Conservation (phyloP, 2,113 vertebrate genomes). For the Passer domesticus region DNA sequence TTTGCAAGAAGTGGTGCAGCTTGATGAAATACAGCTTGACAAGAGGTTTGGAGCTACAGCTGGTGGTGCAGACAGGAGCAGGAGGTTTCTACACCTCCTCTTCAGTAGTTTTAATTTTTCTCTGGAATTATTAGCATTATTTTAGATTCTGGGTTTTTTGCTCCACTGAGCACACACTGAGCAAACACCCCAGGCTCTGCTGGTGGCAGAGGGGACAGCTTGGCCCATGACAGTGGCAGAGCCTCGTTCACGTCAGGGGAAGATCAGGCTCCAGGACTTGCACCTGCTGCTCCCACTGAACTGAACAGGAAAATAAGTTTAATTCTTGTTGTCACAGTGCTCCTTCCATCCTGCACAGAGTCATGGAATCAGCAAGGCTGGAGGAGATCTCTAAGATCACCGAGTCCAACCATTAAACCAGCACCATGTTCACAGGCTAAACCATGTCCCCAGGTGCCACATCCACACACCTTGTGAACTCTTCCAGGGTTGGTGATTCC, state of each 20-base stretch:
- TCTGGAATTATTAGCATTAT: background rate
- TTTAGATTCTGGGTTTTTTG: background rate
- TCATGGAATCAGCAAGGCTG: background rate
- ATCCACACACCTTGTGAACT: too few species aligned
- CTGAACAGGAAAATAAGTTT: background rate
- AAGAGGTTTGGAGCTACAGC: background rate
- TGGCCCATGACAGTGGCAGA: background rate
- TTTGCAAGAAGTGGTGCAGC: background rate
- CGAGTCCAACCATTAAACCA: background rate
- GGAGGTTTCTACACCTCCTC: background rate
- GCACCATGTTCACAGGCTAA: background rate
- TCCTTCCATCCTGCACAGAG: background rate
- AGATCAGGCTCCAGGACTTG: background rate
- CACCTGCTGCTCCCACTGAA: background rate
- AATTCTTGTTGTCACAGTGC: background rate
- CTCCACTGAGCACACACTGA: background rate
- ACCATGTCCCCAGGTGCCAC: background rate
- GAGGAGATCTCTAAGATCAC: background rate
- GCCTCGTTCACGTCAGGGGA: rapidly evolving
- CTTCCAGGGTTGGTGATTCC: background rate
- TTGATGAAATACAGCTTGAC: background rate
- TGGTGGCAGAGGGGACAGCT: background rate
- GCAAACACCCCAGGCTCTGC: background rate
- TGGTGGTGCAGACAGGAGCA: background rate
- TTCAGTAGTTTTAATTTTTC: background rate